Percentiles rank a stretch among this genome's conserved stretches.
Conservation (phyloP, 2,888 invertebrate species). For the Cryptosula pallasiana region DNA sequence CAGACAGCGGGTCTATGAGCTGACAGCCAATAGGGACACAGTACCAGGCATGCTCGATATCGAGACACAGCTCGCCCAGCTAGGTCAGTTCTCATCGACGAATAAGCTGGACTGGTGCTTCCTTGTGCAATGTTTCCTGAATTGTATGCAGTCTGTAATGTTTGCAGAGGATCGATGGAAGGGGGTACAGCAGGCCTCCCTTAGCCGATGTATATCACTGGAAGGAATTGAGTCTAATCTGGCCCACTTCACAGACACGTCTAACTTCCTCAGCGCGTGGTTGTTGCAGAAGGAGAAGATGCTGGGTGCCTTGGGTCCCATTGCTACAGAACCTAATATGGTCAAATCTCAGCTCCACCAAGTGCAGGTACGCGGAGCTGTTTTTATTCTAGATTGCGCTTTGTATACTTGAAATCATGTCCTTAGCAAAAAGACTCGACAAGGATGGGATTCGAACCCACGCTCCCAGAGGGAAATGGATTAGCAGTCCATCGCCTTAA, state of each 20-base stretch:
- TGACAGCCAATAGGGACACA: constrained; percentile 76
- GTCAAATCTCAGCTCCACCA: constrained; percentile 93
- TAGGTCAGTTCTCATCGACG: constrained; percentile 61
- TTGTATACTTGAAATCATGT: too few relatives aligned
- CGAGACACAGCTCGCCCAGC: constrained; percentile 76
- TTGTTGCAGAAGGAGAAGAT: constrained; percentile 87
- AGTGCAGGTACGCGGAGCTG: constrained; percentile 55
- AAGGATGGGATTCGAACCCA: not conserved
- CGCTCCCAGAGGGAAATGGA: not conserved
- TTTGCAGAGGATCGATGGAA: constrained; percentile 47
- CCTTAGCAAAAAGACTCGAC: too few relatives aligned
- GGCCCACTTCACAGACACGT: constrained; percentile 85
- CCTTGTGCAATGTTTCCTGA: too few relatives aligned
- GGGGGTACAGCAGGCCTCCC: constrained; percentile 43
- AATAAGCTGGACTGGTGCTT: too few relatives aligned
- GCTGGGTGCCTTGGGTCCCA: constrained; percentile 89
- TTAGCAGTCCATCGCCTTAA: constrained; percentile 23
- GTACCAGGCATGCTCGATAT: constrained; percentile 77
- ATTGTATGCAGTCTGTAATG: not conserved
- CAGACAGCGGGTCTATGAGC: constrained; percentile 78
- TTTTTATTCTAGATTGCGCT: too few relatives aligned
- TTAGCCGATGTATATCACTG: constrained; percentile 41
- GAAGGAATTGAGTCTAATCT: constrained; percentile 66
- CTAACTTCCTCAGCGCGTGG: constrained; percentile 78
- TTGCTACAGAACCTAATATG: constrained; percentile 90